Evolutionary conservation across 2,113 vertebrate species (phyloP), one percentile per base, ranked within the genome.

Genomic region (Platysternon megacephalum): DNA sequence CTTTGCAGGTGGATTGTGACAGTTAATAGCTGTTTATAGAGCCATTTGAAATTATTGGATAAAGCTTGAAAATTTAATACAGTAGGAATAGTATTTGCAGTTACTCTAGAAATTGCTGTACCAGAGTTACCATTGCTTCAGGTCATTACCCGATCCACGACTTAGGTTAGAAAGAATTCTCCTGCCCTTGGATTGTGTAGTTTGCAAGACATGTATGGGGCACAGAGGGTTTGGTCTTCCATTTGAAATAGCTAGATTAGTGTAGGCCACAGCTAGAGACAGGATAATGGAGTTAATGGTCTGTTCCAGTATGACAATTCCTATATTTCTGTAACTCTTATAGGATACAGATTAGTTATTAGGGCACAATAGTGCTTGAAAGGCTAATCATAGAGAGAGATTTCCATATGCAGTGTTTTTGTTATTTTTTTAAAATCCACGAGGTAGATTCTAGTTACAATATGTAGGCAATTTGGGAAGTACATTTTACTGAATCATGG

Each of bases 131-230:
- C 6, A 17, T 65, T 65, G 58, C 68, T 39, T 74, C n/a, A 74
- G n/a, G 68, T 39, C 10, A 21, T 21, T 78, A 16, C 14, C 78
- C 79, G n/a, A 42, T 42, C 87, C 46, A 61, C 11, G 44, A 0
- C 80, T 83, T 49, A 87, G 83, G 82, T 94, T 12, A 52, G 84
- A 90, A 86, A 79, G 46, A 85, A 22, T 88, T 95, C 85, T 76
- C 42, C 42, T 95, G 11, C 55, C 72, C 56, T 65, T 58, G 6
- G 16, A 0, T 76, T 32, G 1, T 79, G 49, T n/a, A 76, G 49
- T n/a, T 83, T 35, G 2, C 16, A 89, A 78, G 46, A 82, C 55
- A 9, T 82, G 52, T 78, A 90, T 95, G 87, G 74, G 86, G 52
- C 51, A 26, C 5, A 35, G 9, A 79, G 2, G 76, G 46, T 7